Conservation (phyloP, 2,113 vertebrate species). For the Microcebus ravelobensis region DNA sequence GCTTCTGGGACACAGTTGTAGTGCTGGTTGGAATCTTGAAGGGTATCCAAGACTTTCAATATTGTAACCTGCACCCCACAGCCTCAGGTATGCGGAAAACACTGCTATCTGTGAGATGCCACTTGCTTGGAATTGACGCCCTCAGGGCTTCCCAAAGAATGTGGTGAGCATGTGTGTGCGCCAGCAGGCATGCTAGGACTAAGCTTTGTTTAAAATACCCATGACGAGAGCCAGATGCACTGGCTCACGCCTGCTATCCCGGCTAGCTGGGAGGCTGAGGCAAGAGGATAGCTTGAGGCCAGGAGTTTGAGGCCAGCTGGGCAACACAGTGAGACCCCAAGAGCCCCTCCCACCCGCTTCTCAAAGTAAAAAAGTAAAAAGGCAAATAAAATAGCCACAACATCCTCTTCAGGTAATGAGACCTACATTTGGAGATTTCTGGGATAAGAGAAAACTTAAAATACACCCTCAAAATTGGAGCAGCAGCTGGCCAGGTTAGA, state of each 20-base stretch:
- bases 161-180: accelerated
- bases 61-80: neutral
- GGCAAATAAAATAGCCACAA: neutral
- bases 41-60: neutral
- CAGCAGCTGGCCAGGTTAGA: neutral
- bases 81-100: neutral
- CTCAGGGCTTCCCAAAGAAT: neutral
- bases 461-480: neutral
- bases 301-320: no score
- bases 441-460: neutral
- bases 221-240: no score
- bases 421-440: neutral
- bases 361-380: no score
- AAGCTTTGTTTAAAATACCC: neutral
- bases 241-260: no score
- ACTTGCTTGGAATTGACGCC: neutral
- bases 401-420: neutral
- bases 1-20: neutral
- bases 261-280: no score
- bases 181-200: neutral
- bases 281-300: no score
- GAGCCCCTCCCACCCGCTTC: no score
- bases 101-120: neutral
- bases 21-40: neutral
- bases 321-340: no score